Percentiles rank a stretch among this genome's conserved stretches.
Conservation (phyloP, 2,113 vertebrate genomes). For the Henicopernis longicauda region DNA sequence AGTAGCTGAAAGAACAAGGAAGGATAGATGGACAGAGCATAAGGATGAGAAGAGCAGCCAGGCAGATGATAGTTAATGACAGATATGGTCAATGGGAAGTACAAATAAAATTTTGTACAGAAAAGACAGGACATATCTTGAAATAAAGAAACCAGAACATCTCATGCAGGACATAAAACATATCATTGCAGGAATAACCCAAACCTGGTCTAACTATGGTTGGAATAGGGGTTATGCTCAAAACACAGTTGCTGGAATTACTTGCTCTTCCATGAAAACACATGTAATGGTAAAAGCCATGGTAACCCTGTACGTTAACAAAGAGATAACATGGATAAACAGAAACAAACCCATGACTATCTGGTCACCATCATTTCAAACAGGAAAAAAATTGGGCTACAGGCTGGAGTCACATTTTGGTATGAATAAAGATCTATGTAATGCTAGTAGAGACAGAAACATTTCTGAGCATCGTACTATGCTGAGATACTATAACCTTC, state of each 20-base stretch:
- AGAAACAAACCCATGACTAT: background rate
- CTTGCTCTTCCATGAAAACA: background rate
- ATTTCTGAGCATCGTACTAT: background rate
- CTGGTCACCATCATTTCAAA: background rate
- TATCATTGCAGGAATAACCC: background rate
- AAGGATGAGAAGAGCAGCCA: background rate
- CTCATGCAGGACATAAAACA: background rate
- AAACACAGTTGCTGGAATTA: background rate
- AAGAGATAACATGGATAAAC: background rate
- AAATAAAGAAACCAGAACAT: background rate
- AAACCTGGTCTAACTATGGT: background rate
- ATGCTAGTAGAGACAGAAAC: background rate
- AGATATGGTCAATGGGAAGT: background rate
- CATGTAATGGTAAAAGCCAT: background rate
- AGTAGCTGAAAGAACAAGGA: background rate
- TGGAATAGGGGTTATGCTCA: background rate
- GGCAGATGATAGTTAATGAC: background rate
- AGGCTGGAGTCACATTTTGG: background rate
- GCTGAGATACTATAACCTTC: background rate
- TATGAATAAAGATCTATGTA: background rate
- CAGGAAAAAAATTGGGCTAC: background rate
- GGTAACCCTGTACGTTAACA: background rate
- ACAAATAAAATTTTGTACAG: background rate
- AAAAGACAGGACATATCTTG: background rate
- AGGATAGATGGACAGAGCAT: background rate